Conservation (phyloP, 2,113 vertebrate genomes). For the Romanogobio albipinnatus region DNA sequence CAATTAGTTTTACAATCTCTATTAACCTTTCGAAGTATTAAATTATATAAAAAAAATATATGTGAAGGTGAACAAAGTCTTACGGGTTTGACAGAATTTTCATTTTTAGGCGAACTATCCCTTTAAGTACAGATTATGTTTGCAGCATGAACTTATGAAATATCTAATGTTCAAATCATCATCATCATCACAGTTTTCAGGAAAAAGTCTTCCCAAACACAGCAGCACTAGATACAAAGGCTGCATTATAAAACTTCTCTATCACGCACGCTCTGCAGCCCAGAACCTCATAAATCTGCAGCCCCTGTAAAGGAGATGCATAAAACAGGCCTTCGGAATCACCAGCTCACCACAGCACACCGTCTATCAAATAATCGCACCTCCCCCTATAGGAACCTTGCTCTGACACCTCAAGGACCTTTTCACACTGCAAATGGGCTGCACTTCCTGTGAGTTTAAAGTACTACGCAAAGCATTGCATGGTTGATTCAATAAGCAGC, state of each 20-base stretch:
- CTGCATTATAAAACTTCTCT: constrained; percentile 15
- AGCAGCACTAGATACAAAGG: constrained; percentile 13
- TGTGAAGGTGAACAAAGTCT: no score
- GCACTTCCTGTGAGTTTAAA: constrained; percentile 32
- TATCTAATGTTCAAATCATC: background rate
- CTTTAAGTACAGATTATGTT: background rate
- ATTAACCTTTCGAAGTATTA: no score
- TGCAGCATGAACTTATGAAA: background rate
- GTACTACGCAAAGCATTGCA: background rate
- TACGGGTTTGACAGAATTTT: background rate
- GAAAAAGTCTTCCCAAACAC: background rate
- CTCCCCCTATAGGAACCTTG: background rate
- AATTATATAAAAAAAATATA: no score
- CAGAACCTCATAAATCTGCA: constrained; percentile 41
- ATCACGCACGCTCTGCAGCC: constrained; percentile 20
- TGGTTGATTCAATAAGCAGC: constrained; percentile 13
- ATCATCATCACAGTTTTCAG: background rate
- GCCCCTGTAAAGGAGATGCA: constrained; percentile 49
- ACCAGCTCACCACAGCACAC: constrained; percentile 4
- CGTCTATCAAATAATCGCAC: background rate
- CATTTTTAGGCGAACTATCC: background rate
- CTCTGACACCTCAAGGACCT: constrained; percentile 65
- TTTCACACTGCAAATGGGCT: constrained; percentile 9
- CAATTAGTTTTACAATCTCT: no score
- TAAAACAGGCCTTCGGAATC: constrained; percentile 47